phyloP scores from a whole-genome alignment of 2,888 invertebrate genomes.

The Hyposoter dolosus region DNA sequence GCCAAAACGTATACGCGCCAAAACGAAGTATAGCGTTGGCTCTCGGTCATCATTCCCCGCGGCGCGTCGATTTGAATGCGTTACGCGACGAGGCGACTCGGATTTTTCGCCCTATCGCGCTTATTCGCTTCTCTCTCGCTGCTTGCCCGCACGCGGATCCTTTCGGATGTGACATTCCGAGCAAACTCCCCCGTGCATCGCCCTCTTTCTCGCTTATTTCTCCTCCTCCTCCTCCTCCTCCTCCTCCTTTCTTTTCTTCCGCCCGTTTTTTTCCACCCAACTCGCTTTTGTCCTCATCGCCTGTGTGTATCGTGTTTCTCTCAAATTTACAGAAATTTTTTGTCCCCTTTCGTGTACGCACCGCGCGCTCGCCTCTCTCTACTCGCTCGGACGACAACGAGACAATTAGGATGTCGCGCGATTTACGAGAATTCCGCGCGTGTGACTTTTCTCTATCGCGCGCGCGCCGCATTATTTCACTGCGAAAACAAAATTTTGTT shows the following conservation, averaged over 20 bases:
- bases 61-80: conserved; percentile 82
- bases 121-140: conserved; percentile 69
- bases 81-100: conserved; percentile 71
- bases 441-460: conserved; percentile 37
- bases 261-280: conserved; percentile 11
- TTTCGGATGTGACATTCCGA: conserved; percentile 57
- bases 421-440: conserved; percentile 56
- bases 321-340: conserved; percentile 63
- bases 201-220: conserved; percentile 39
- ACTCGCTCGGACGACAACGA: conserved; percentile 60
- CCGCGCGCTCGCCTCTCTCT: too few relatives aligned
- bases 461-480: conserved; percentile 31
- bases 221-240: conserved; percentile 20
- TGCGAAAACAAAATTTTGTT: too few relatives aligned
- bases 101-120: conserved; percentile 31
- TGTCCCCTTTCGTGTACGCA: conserved; percentile 30
- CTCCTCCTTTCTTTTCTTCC: conserved; percentile 22
- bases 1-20: conserved; percentile 60
- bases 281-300: conserved; percentile 25
- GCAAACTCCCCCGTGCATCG: conserved; percentile 58
- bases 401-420: conserved; percentile 70
- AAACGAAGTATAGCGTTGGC: conserved; percentile 58
- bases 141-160: conserved; percentile 26
- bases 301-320: not conserved
- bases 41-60: conserved; percentile 57